These are phyloP conservation scores for Eumeta japonica DNA, from an alignment of 1,140 invertebrate genomes.

Conservation along the genomic window DNA sequence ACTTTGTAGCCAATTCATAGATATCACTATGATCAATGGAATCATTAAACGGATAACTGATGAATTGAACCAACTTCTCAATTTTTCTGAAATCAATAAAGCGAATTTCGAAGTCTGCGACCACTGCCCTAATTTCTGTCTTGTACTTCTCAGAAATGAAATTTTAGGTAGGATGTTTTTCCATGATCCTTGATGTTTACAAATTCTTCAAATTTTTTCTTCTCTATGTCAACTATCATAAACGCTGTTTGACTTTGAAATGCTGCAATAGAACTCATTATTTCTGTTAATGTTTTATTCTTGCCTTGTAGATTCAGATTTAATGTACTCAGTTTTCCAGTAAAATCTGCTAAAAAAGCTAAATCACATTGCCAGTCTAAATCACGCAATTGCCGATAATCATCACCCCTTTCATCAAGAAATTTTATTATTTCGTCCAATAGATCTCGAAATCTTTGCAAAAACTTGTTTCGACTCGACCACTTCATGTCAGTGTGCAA, in stretches of 20 bases:
- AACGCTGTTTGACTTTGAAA: slow-evolving; percentile 13
- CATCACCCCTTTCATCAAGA: slow-evolving; percentile 16
- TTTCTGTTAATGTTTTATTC: slow-evolving; percentile 17
- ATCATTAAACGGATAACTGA: slow-evolving; percentile 17
- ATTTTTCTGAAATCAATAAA: slow-evolving; percentile 15
- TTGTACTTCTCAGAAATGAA: slow-evolving; percentile 13
- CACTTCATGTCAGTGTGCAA: slow-evolving; percentile 21
- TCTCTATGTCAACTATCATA: slow-evolving; percentile 13
- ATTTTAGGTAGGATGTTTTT: slow-evolving; percentile 14
- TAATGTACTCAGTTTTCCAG: slow-evolving; percentile 13
- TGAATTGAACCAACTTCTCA: slow-evolving; percentile 22
- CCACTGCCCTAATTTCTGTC: slow-evolving; percentile 14
- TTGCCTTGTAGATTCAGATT: slow-evolving; percentile 18
- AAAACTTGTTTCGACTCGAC: slow-evolving; percentile 22
- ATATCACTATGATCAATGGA: slow-evolving; percentile 14
- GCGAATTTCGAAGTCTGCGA: slow-evolving; percentile 14
- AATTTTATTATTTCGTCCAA: slow-evolving; percentile 25
- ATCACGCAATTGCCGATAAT: slow-evolving; percentile 20
- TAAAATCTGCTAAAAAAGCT: slow-evolving; percentile 17
- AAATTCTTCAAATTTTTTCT: slow-evolving; percentile 17
- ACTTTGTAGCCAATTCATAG: slow-evolving; percentile 24
- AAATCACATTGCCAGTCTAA: slow-evolving; percentile 18
- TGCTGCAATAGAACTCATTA: slow-evolving; percentile 16
- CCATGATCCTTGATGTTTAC: slow-evolving; percentile 16
- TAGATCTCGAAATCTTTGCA: slow-evolving; percentile 23